Conservation (phyloP, 1,140 invertebrate genomes). For the Solen grandis region DNA sequence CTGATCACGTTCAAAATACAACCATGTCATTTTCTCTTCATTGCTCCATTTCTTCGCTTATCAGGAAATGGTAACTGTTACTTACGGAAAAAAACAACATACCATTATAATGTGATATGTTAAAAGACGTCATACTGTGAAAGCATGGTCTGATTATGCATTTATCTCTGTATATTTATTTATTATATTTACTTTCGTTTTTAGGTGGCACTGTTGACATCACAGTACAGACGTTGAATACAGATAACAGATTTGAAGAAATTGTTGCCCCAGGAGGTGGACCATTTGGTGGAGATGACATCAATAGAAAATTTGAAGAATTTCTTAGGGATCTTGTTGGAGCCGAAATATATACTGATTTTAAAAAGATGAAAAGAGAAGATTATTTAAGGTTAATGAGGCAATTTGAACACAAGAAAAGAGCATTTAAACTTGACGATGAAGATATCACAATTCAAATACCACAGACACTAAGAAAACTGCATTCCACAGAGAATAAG, state of each 20-base stretch:
- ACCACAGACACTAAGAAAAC: background rate
- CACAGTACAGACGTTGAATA: slow-evolving; percentile 13
- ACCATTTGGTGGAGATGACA: slow-evolving; percentile 12
- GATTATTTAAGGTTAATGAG: slow-evolving; percentile 27
- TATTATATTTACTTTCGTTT: no score
- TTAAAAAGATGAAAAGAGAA: slow-evolving; percentile 7
- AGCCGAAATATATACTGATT: slow-evolving; percentile 2
- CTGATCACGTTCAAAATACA: no score
- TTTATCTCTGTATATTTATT: no score
- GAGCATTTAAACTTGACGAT: background rate
- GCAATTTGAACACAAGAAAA: slow-evolving; percentile 43
- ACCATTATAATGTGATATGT: no score
- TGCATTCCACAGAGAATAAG: slow-evolving; percentile 12
- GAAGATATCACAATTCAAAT: background rate
- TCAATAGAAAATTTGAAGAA: slow-evolving; percentile 35
- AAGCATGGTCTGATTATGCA: no score
- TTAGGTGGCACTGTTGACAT: slow-evolving; percentile 45
- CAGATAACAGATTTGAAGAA: slow-evolving; percentile 17
- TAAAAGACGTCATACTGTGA: no score
- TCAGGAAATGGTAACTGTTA: no score
- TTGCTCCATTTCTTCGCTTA: no score
- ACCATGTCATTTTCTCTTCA: no score
- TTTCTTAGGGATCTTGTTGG: slow-evolving; percentile 14
- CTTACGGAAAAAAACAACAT: no score
- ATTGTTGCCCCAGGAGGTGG: slow-evolving; percentile 35